Percentiles rank a stretch among this genome's conserved stretches.
phyloP scores from a whole-genome alignment of 2,113 vertebrate species.

The Sakesphorus luctuosus region DNA sequence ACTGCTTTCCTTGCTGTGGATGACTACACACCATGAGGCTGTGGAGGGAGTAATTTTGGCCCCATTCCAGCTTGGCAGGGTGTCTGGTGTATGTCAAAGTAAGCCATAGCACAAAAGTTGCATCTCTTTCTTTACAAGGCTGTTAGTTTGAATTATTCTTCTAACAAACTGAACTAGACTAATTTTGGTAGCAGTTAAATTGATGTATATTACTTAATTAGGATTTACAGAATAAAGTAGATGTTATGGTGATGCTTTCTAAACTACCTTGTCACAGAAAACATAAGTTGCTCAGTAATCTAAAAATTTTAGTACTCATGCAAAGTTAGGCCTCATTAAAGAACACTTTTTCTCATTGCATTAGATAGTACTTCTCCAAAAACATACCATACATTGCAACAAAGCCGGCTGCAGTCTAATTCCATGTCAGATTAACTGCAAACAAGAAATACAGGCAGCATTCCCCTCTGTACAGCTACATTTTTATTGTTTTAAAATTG shows the following conservation, averaged over 20 bases:
- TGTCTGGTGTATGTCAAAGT: neutral
- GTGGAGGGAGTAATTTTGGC: neutral
- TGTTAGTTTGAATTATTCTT: neutral
- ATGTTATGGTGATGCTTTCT: neutral
- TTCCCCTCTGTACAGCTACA: neutral
- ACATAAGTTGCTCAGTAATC: neutral
- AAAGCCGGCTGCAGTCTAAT: neutral
- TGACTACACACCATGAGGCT: fast-evolving
- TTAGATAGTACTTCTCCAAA: neutral
- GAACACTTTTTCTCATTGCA: neutral
- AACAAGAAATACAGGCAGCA: neutral
- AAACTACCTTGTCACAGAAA: neutral
- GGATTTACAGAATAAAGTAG: neutral
- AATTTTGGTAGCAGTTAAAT: neutral
- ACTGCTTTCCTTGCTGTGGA: neutral
- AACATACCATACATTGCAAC: neutral
- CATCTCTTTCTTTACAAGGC: neutral
- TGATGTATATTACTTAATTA: neutral
- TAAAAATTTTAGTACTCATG: neutral
- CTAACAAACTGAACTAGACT: neutral
- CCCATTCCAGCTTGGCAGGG: neutral
- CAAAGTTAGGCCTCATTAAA: neutral
- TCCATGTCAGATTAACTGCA: neutral
- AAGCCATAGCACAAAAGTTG: neutral
- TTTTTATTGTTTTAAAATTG: neutral